Evolutionary conservation across 2,797 vertebrate species (phyloP), one percentile per base, ranked within the genome.

Genomic region (Zonotrichia albicollis): DNA sequence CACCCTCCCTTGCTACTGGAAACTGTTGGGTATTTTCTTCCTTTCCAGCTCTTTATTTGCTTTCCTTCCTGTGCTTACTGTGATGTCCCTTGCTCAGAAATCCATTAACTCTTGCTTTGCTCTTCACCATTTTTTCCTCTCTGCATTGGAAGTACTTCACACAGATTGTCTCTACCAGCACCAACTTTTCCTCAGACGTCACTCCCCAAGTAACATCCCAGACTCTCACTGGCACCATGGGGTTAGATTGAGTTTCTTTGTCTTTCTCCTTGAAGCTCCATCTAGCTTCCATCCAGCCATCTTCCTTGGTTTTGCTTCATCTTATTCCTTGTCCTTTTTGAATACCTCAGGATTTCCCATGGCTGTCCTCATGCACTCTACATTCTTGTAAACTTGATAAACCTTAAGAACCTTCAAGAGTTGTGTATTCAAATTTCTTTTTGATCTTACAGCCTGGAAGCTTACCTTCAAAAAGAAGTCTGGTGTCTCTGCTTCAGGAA

Each of bases 1-100:
- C 60, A 60, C 43, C 11, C 53, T 64, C 50, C 20, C 20, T 92
- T 57, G 32, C 82, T 92, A 43, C 66, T 93, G 83, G 71, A 93
- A 94, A 86, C 36, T 45, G 19, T 36, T 58, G 61, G 43, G 32
- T 60, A 84, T 93, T 91, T 93, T 93, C 66, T 88, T 95, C 70
- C 86, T 93, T 92, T 91, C 80, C 83, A 84, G 19, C 26, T 71
- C 13, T 91, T 74, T 43, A 30, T 87, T 89, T 86, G 36, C 66
- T 84, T 90, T 89, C 38, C 60, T 91, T 94, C 83, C 85, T 70
- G 46, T 84, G 58, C n/a, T 90, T 62, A 45, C 22, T 55, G 18
- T 6, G 8, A 62, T 4, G 3, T 81, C 40, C 12, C 55, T 93
- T 88, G n/a, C 30, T 38, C 45, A 53, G 66, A 40, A 79, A 79